A percentile compares a stretch with the other conserved stretches of the same genome.
Conservation (phyloP, 2,888 invertebrate genomes). For the Acholoe squamosa region DNA sequence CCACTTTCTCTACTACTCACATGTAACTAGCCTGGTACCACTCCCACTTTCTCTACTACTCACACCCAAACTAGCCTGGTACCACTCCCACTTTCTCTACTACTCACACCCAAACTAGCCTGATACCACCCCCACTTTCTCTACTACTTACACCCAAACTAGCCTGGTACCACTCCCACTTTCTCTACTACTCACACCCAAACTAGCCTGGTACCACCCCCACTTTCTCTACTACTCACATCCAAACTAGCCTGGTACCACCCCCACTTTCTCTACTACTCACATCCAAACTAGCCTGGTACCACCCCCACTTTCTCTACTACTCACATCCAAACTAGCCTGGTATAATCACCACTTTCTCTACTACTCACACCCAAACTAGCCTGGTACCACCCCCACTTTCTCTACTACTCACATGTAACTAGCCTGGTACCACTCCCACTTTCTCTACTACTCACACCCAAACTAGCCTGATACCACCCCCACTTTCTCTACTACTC, state of each 20-base stretch:
- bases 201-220: background rate
- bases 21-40: background rate
- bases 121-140: background rate
- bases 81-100: background rate
- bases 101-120: background rate
- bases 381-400: background rate
- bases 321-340: background rate
- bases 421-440: background rate
- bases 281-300: background rate
- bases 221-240: background rate
- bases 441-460: background rate
- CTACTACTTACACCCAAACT: background rate
- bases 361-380: background rate
- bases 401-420: background rate
- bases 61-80: background rate
- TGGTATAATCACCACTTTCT: background rate
- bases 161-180: background rate
- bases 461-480: background rate
- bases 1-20: constrained; percentile 11
- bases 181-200: background rate
- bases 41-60: background rate
- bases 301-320: background rate
- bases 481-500: background rate
- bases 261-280: background rate
- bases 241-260: background rate